Conservation (phyloP, 2,888 invertebrate species). For the Sclerodermus sp. region DNA sequence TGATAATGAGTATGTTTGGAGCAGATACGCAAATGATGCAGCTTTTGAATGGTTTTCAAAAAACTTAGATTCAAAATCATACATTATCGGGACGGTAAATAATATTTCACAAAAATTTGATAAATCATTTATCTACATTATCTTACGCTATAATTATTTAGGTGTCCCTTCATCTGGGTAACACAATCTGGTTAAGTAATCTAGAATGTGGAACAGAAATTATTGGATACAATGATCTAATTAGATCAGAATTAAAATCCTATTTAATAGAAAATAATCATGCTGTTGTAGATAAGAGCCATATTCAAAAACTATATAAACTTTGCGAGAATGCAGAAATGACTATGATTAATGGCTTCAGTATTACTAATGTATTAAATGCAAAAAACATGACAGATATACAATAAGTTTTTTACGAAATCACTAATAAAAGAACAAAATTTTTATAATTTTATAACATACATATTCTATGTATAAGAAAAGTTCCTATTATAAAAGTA, state of each 20-base stretch:
- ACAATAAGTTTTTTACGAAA: too few species aligned
- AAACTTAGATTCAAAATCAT: conserved; percentile 38
- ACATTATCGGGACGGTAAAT: conserved; percentile 45
- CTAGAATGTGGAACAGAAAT: conserved; percentile 64
- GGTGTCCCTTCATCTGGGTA: conserved; percentile 63
- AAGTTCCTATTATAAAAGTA: too few species aligned
- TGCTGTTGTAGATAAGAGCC: conserved; percentile 58
- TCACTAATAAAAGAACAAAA: too few species aligned
- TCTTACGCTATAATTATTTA: conserved; percentile 23
- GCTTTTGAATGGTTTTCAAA: conserved; percentile 53
- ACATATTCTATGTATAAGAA: too few species aligned
- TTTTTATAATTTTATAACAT: too few species aligned
- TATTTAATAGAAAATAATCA: conserved; percentile 59
- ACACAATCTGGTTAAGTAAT: conserved; percentile 68
- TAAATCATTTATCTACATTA: neutral
- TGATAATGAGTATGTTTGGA: conserved; percentile 64
- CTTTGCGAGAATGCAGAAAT: too few species aligned
- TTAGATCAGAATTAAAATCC: conserved; percentile 62
- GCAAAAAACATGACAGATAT: too few species aligned
- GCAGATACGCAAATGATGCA: conserved; percentile 52
- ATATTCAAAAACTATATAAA: conserved; percentile 45
- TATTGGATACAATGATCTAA: conserved; percentile 59
- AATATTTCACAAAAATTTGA: neutral
- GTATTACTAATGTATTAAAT: too few species aligned
- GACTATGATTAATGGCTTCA: too few species aligned